Evolutionary conservation across 1,140 invertebrate genomes (phyloP).

Genomic region (Reticulitermes speratus): DNA sequence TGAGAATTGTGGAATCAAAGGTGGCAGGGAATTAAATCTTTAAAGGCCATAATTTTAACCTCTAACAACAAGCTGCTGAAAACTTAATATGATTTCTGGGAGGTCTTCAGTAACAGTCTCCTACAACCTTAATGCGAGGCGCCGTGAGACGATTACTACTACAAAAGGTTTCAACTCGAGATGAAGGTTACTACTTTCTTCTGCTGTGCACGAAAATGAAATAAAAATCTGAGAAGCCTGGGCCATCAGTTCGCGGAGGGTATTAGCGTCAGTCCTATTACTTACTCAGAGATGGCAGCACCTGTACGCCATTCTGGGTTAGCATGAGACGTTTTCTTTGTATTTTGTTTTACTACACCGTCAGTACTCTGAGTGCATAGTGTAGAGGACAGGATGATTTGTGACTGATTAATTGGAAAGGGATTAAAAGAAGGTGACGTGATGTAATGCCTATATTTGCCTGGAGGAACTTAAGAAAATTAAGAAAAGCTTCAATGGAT

Average conservation of each 20-base stretch:
- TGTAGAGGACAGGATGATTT: too few species aligned
- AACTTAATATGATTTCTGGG: neutral
- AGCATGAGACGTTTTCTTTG: too few species aligned
- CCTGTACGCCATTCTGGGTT: neutral
- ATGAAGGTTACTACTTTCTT: conserved; percentile 8
- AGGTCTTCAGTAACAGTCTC: neutral
- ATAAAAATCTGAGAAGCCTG: neutral
- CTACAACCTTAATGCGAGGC: conserved; percentile 1
- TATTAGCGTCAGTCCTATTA: neutral
- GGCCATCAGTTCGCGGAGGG: neutral
- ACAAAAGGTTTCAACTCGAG: neutral
- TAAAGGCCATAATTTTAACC: neutral
- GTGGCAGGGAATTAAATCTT: too few species aligned
- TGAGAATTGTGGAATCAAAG: too few species aligned
- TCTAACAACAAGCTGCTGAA: neutral
- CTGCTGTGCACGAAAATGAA: conserved; percentile 11
- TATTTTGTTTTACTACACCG: too few species aligned
- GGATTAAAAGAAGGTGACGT: too few species aligned
- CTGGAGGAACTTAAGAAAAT: too few species aligned
- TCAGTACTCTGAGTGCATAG: too few species aligned
- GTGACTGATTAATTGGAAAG: too few species aligned
- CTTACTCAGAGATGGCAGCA: conserved; percentile 1
- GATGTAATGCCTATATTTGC: too few species aligned
- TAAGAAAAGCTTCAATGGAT: too few species aligned
- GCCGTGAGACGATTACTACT: neutral